Evolutionary conservation across 2,888 invertebrate genomes (phyloP), one percentile per base, ranked within the genome.

Genomic region (Tinea semifulvella): DNA sequence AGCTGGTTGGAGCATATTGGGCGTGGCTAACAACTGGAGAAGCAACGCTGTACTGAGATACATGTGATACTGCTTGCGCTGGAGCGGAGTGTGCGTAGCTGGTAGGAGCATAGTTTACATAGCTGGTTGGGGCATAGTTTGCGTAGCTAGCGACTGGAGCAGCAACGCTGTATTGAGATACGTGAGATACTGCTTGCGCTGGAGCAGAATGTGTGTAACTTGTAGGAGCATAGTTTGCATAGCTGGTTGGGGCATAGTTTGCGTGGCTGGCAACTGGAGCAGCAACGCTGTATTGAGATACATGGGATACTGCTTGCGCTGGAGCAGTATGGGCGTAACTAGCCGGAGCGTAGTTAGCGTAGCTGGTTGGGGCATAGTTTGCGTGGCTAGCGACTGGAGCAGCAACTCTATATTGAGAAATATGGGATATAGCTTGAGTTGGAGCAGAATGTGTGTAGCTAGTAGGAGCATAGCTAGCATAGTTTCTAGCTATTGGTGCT

Each of bases 1-100:
- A 26, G 11, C 11, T 26, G 2, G 26, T 6, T 11, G n/a, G n/a
- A 4, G 26, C 26, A 11, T 26, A 26, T n/a, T 26, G 10, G 18
- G 42, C 42, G 25, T 25, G 13, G 3, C 18, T 17, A 18, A 8
- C 18, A 3, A 26, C 26, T n/a, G 26, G 26, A 25, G 42, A 14
- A 11, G 40, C 19, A 5, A 52, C 51, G 36, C 54, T 53, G 47
- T 56, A 53, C 11, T 57, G 55, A 1, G 57, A 56, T 1, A 52
- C 55, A 8, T 55, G 52, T 2, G 61, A 61, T 2, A 38, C 19
- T 5, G 38, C 38, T 17, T 38, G 38, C 18, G 8, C 13, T 3
- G n/a, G 42, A n/a, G 25, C 8, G 1, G 40, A 39, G 40, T 49
- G 46, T 8, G 49, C 46, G 26, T 26, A 26, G 19, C 8, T 10